phyloP scores from a whole-genome alignment of 1,140 invertebrate genomes.

The Drosophila virilis region DNA sequence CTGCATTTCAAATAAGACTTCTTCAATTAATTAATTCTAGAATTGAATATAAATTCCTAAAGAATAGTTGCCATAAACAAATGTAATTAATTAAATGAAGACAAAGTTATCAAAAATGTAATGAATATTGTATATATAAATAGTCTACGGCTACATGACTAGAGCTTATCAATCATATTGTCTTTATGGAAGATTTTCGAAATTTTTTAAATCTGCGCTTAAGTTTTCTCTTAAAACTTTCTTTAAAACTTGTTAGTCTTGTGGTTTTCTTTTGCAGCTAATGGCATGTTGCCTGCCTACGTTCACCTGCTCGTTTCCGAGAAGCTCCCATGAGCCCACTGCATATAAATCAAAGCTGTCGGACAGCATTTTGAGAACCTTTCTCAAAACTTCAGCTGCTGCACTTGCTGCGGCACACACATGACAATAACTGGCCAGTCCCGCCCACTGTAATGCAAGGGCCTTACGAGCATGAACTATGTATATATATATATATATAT shows the following conservation, averaged over 20 bases:
- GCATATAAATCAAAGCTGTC: conserved; percentile 53
- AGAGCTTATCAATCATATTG: too few relatives aligned
- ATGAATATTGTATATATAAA: too few relatives aligned
- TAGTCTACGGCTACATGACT: too few relatives aligned
- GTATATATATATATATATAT: conserved; percentile 35
- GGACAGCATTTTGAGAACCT: conserved; percentile 46
- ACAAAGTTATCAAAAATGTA: too few relatives aligned
- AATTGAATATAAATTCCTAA: too few relatives aligned
- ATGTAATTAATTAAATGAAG: too few relatives aligned
- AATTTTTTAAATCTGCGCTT: too few relatives aligned
- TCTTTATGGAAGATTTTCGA: background rate
- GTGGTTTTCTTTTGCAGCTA: conserved; percentile 20
- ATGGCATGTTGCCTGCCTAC: conserved; percentile 31
- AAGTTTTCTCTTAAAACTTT: conserved; percentile 13
- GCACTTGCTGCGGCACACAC: conserved; percentile 19
- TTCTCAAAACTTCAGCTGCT: conserved; percentile 54
- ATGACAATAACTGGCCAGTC: conserved; percentile 44
- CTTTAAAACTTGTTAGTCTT: conserved; percentile 20
- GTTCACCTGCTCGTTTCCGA: conserved; percentile 26
- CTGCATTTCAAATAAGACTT: too few relatives aligned
- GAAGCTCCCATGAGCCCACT: conserved; percentile 30
- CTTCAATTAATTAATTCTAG: too few relatives aligned
- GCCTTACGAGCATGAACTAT: background rate
- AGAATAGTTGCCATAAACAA: too few relatives aligned
- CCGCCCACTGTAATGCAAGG: conserved; percentile 30